phyloP scores from a whole-genome alignment of 2,888 invertebrate species.

The Stratiomys singularior region DNA sequence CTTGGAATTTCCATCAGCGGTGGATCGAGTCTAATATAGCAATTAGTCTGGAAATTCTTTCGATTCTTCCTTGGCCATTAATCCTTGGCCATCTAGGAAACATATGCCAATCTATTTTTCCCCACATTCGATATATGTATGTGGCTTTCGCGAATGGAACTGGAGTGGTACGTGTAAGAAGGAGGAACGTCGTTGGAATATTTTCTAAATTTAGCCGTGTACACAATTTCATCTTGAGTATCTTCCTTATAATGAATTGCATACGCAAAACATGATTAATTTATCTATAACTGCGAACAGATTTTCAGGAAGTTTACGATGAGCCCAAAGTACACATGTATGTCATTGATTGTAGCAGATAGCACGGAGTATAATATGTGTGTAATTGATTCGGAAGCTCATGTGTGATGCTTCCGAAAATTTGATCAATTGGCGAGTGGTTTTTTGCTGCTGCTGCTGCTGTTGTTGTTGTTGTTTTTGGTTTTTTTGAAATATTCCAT shows the following conservation, averaged over 20 bases:
- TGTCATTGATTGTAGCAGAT: too few species aligned
- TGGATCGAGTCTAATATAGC: too few species aligned
- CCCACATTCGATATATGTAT: background rate
- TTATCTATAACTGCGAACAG: constrained; percentile 24
- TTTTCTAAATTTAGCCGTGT: constrained; percentile 14
- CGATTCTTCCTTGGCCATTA: background rate
- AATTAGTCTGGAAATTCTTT: constrained; percentile 4
- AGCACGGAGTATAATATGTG: too few species aligned
- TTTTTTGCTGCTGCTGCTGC: background rate
- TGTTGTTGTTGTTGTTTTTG: too few species aligned
- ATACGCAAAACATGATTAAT: constrained; percentile 28
- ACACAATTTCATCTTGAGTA: background rate
- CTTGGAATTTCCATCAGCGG: too few species aligned
- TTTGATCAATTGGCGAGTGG: background rate
- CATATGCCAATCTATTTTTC: constrained; percentile 28
- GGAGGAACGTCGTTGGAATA: background rate
- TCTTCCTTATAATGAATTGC: constrained; percentile 3
- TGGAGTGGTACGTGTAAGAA: background rate
- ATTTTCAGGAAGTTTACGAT: constrained; percentile 38
- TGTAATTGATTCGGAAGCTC: too few species aligned
- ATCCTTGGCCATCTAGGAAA: constrained; percentile 28
- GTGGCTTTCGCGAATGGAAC: background rate
- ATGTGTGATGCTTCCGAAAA: too few species aligned
- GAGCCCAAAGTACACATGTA: too few species aligned
- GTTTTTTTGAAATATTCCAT: constrained; percentile 8